A percentile compares a stretch with the other conserved stretches of the same genome.
These are phyloP conservation scores for Anableps anableps DNA, from an alignment of 2,797 vertebrate genomes.

Conservation along the genomic window DNA sequence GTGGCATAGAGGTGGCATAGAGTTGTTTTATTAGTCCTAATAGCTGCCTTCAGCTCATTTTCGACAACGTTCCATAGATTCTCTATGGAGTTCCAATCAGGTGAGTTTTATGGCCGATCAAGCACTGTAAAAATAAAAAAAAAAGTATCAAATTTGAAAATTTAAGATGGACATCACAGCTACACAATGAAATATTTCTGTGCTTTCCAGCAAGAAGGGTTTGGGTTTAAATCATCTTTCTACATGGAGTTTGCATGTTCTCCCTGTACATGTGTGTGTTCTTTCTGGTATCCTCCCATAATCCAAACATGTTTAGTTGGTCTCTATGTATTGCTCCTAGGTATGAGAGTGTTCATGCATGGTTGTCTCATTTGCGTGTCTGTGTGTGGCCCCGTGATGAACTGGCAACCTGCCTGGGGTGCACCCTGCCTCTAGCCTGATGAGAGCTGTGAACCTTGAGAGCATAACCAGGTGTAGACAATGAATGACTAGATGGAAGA, in stretches of 20 bases:
- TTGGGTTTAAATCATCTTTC: not conserved
- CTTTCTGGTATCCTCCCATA: not conserved
- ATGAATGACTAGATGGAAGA: not conserved
- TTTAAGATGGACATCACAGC: no score
- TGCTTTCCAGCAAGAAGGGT: not conserved
- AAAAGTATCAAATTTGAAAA: no score
- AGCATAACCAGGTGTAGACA: not conserved
- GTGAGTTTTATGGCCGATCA: no score
- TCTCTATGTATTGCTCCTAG: not conserved
- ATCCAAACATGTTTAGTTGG: not conserved
- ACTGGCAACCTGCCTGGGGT: not conserved
- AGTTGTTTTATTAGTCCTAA: no score
- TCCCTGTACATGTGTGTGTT: not conserved
- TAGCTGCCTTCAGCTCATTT: no score
- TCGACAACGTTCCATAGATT: no score
- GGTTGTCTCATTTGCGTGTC: not conserved
- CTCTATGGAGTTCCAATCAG: no score
- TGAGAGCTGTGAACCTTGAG: not conserved
- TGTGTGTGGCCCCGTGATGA: not conserved
- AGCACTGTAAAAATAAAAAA: no score
- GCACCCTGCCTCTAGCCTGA: not conserved
- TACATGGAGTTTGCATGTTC: not conserved
- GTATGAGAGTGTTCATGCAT: not conserved
- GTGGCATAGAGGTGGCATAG: no score
- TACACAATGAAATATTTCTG: no score